Percentiles rank a stretch among this genome's conserved stretches.
phyloP scores from a whole-genome alignment of 2,113 vertebrate species.

The Tragelaphus buxtoni region DNA sequence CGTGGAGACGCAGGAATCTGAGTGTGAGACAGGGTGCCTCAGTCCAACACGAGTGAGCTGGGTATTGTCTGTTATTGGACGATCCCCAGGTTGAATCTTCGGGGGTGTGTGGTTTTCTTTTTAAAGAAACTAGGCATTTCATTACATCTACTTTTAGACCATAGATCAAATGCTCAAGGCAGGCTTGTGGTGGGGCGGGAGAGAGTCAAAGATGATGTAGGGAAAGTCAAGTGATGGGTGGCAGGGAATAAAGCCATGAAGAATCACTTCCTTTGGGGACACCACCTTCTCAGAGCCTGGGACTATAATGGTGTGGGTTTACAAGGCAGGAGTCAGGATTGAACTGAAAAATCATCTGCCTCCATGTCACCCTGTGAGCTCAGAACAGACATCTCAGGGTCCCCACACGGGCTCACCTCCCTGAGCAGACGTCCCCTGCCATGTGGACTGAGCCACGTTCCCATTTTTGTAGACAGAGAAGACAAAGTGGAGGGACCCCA shows the following conservation, averaged over 20 bases:
- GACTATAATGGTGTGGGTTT: neutral
- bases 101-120: conserved; percentile 13
- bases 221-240: neutral
- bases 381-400: neutral
- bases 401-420: neutral
- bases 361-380: neutral
- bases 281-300: conserved; percentile 22
- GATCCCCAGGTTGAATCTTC: neutral
- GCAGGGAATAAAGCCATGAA: neutral
- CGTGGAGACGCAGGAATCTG: neutral
- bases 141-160: conserved; percentile 52
- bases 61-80: neutral
- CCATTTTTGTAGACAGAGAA: neutral
- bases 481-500: neutral
- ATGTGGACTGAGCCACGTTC: neutral
- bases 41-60: neutral
- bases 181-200: neutral
- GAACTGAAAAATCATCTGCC: neutral
- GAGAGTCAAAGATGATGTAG: neutral
- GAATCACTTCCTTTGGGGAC: neutral
- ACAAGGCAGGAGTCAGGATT: neutral
- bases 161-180: neutral
- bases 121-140: conserved; percentile 60
- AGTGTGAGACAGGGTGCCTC: neutral
- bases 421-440: neutral